Percentiles rank a stretch among this genome's conserved stretches.
Conservation (phyloP, 1,140 invertebrate genomes). For the Chironomus striatipennis region DNA sequence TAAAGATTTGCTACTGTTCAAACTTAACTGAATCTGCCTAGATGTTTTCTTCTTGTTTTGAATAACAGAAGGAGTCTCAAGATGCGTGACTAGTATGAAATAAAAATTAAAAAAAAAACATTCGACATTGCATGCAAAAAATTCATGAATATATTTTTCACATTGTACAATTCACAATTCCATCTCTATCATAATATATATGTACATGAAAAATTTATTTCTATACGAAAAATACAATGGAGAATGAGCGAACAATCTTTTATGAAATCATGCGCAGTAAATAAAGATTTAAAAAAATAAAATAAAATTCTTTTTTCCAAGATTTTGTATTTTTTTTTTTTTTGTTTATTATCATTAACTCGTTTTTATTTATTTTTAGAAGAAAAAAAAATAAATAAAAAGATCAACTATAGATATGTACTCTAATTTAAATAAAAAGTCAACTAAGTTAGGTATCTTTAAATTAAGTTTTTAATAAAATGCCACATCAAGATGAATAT, state of each 20-base stretch:
- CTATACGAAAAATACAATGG: background rate
- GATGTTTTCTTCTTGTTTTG: background rate
- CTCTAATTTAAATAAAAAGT: too few species aligned
- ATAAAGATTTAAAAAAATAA: background rate
- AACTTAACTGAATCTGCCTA: background rate
- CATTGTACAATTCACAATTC: conserved; percentile 8
- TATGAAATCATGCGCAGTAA: conserved; percentile 17
- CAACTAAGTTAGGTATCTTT: too few species aligned
- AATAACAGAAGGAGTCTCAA: background rate
- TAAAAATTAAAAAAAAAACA: background rate
- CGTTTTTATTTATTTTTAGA: too few species aligned
- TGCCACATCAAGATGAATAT: too few species aligned
- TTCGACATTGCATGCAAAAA: conserved; percentile 8
- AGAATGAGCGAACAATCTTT: conserved; percentile 2
- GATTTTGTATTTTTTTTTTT: too few species aligned
- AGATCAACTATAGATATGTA: too few species aligned
- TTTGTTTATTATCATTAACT: too few species aligned
- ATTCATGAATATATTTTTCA: conserved; percentile 4
- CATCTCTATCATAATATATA: background rate
- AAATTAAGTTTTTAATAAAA: too few species aligned
- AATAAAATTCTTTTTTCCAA: too few species aligned
- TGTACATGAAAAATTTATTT: conserved; percentile 3
- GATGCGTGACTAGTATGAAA: background rate
- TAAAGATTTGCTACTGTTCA: background rate
- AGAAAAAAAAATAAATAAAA: too few species aligned